These are phyloP conservation scores for Menidia menidia DNA, from an alignment of 2,797 vertebrate species.

Conservation along the genomic window DNA sequence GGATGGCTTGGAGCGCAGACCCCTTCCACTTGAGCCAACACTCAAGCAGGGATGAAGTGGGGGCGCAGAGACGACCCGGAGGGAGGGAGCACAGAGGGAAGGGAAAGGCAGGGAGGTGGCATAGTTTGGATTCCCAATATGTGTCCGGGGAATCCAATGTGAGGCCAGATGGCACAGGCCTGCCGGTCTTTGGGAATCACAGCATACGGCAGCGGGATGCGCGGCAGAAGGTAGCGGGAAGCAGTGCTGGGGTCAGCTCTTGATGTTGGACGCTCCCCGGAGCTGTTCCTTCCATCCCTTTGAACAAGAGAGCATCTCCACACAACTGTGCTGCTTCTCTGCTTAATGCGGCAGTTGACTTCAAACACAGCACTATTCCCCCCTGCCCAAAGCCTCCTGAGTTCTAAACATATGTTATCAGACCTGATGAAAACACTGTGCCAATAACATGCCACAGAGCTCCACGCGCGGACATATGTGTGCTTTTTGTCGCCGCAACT, in stretches of 20 bases:
- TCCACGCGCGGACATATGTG: constrained; percentile 73
- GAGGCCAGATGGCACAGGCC: constrained; percentile 89
- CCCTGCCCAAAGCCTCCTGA: constrained; percentile 77
- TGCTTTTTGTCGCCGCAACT: constrained; percentile 61
- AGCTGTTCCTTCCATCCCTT: constrained; percentile 82
- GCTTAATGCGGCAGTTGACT: constrained; percentile 77
- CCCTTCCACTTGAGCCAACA: constrained; percentile 75
- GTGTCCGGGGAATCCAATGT: constrained; percentile 88
- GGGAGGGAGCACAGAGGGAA: constrained; percentile 71
- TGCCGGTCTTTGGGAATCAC: constrained; percentile 83
- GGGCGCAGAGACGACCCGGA: constrained; percentile 78
- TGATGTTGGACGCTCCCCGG: constrained; percentile 83
- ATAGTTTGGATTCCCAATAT: constrained; percentile 85
- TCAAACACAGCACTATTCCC: constrained; percentile 77
- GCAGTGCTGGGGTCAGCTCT: constrained; percentile 82
- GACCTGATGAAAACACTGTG: constrained; percentile 74
- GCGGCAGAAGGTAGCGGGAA: constrained; percentile 81
- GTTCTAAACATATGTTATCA: constrained; percentile 83
- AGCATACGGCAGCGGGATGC: constrained; percentile 78
- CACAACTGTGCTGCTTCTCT: constrained; percentile 72
- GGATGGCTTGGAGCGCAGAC: constrained; percentile 76
- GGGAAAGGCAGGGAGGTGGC: constrained; percentile 74
- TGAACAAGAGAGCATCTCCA: constrained; percentile 82
- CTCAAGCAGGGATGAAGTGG: constrained; percentile 77
- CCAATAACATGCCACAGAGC: constrained; percentile 71